Base-by-base conservation (phyloP, 2,113 vertebrate species). In the Sylvilagus bachmani region DNA sequence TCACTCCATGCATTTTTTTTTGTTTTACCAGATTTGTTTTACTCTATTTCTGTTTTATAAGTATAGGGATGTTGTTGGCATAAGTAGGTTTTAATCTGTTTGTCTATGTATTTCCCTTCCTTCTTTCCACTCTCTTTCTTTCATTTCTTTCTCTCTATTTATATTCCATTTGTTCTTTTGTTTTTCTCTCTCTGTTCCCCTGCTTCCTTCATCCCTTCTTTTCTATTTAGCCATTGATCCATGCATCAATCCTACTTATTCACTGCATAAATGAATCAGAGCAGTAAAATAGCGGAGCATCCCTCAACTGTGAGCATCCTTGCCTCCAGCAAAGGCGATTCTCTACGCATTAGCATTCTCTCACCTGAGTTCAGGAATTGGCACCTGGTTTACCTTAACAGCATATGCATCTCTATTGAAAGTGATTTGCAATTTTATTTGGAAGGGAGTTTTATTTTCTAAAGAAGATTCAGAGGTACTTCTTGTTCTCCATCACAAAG, bases 21-120 rank as follows among this genome's bases (percentile, higher is more conserved):
- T 69, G 61, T 85, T 96, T 90, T 79, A 44, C 53, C 49, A 69
- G 25, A 14, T 61, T 84, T 17, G 73, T 83, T 94, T 95, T 87
- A 67, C 31, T n/a, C 10, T 66, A 62, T 78, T 88, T 89, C 14
- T 38, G 25, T 80, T 44, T 61, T 44, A 19, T 36, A 27, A 29
- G 4, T 36, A 53, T 25, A n/a, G 38, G 9, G 49, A 67, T 38
- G 5, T 33, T 86, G 49, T 49, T 51, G 79, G 22, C 14, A 62
- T 10, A 70, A 69, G 70, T 61, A 25, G 13, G 86, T 75, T 91
- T 85, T 77, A 80, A 66, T 16, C 38, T 80, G 0, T 75, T 29
- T 31, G 0, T 55, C 5, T 4, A 66, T 71, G 24, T n/a, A 2
- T 67, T 44, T 78, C 6, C 4, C 36, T 29, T 5, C 4, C 27